Evolutionary conservation across 2,113 vertebrate species (phyloP).

Genomic region (Lagenorhynchus albirostris): DNA sequence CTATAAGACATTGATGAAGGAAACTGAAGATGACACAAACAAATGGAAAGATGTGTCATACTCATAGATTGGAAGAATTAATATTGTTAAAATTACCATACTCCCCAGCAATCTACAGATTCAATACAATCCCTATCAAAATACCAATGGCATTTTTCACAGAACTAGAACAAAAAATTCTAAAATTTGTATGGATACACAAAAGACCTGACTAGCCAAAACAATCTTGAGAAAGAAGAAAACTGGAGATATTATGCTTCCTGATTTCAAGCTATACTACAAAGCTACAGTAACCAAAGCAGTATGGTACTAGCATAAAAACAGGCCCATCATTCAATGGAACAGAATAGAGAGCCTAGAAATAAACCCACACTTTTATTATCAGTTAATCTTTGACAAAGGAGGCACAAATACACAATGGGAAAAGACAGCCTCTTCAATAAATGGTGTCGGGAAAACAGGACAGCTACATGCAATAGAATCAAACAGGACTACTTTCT

Average conservation of each 20-base stretch:
- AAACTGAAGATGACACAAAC: not conserved
- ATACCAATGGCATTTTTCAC: not conserved
- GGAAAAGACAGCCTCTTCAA: not conserved
- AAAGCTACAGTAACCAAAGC: not conserved
- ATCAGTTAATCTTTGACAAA: not conserved
- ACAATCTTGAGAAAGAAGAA: not conserved
- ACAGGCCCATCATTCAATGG: not conserved
- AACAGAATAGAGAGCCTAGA: not conserved
- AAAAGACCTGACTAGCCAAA: not conserved
- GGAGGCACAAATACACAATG: not conserved
- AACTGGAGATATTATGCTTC: not conserved
- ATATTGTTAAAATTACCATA: not conserved
- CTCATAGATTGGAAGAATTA: not conserved
- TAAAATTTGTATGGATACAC: not conserved
- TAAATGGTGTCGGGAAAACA: not conserved
- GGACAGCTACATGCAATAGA: not conserved
- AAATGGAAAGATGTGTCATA: not conserved
- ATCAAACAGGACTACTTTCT: not conserved
- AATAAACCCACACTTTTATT: not conserved
- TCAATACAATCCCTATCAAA: not conserved
- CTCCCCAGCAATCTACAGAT: not conserved
- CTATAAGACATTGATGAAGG: not conserved
- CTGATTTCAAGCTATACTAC: not conserved
- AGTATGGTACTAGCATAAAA: not conserved
- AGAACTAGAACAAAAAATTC: not conserved